Evolutionary conservation across 1,140 invertebrate genomes (phyloP).

Genomic region (Oncopeltus fasciatus): DNA sequence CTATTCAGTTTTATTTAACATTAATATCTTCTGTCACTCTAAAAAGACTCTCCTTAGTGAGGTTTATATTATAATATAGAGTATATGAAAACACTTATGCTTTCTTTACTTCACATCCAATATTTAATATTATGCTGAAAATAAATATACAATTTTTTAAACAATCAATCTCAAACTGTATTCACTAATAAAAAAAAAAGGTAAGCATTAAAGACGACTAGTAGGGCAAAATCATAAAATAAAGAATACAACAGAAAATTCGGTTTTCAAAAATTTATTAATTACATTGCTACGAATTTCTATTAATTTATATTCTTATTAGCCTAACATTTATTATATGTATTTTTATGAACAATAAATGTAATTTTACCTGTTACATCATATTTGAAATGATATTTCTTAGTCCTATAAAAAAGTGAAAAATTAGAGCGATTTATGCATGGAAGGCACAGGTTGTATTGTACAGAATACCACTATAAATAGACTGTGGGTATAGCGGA

Average conservation of each 20-base stretch:
- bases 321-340: constrained; percentile 4
- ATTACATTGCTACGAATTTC: background rate
- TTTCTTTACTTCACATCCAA: no score
- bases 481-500: constrained; percentile 7
- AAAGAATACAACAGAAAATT: background rate
- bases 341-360: background rate
- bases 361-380: background rate
- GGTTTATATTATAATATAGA: no score
- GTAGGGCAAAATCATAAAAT: no score
- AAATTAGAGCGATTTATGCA: constrained; percentile 8
- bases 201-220: no score
- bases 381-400: constrained; percentile 8
- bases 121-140: no score
- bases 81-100: no score
- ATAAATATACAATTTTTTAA: no score
- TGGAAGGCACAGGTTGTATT: constrained; percentile 9
- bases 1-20: no score
- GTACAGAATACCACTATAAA: constrained; percentile 7
- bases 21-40: no score
- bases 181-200: no score
- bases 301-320: background rate
- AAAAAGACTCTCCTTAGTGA: no score
- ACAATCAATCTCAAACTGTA: no score
- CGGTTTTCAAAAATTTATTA: constrained; percentile 7
- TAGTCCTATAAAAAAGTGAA: constrained; percentile 10